Evolutionary conservation across 1,140 invertebrate species (phyloP), one percentile per base, ranked within the genome.

Genomic region (Proales similis): DNA sequence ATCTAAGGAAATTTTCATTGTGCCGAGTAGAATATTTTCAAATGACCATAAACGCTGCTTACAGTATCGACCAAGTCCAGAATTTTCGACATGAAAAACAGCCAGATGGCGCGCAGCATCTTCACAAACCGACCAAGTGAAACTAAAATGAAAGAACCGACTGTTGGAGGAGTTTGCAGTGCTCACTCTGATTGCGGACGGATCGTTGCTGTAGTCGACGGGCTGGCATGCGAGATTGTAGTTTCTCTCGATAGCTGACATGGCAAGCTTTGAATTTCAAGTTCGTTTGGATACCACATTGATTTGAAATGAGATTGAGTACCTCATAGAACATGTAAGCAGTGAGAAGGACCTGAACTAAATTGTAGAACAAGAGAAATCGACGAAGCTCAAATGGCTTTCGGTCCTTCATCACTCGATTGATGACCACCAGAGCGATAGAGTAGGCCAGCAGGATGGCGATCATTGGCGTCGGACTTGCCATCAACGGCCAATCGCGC

Each of bases 61-160:
- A 53, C 48, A 1, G 67, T 68, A 39, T 68, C 67, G 20, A 62
- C 63, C 12, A 68, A 64, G 43, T 68, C 67, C n/a, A 67, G 63
- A 6, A 64, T 45, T 53, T 68, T 68, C 19, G 66, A 67, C 19
- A 68, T 63, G 53, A 62, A 68, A 43, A 66, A 68, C 60, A 65
- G 67, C 63, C 66, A 67, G 12, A 67, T 36, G 5, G 62, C 67
- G n/a, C 66, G 19, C 27, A 49, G 30, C 32, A 46, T 63, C 51
- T 57, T 42, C 14, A 36, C n/a, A 42, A 26, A 22, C 4, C 24
- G 20, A 57, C 9, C 39, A 39, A 57, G 1, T 57, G 9, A 39
- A 2, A 17, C 19, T 42, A 42, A 11, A n/a, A 7, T 39, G 9
- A 57, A 14, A 24, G 1, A 19, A 39, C 26, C 26, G 11, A 30